A percentile compares a stretch with the other conserved stretches of the same genome.
Evolutionary conservation across 53 echinoderm and acorn worm species (phyloP).

Genomic region (Echinometra lucunter): DNA sequence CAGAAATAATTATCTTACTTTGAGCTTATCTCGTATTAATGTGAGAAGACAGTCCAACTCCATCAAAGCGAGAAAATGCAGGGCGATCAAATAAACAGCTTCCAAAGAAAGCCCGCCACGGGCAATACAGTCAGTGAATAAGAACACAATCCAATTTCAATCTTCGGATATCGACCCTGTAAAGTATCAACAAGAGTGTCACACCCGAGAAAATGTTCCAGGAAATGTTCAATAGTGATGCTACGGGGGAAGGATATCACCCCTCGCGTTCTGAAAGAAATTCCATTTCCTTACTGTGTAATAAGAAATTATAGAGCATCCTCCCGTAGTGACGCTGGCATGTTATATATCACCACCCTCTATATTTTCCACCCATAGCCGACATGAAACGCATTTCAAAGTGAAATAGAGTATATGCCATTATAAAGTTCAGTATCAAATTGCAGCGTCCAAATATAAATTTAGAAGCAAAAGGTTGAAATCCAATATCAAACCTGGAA

Average conservation of each 20-base stretch:
- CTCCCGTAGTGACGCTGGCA: not conserved
- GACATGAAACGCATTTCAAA: not conserved
- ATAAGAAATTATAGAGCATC: slow-evolving; percentile 11
- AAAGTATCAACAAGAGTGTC: slow-evolving; percentile 3
- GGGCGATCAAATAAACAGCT: not conserved
- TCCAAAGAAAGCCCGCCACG: not conserved
- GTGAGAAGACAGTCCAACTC: not conserved
- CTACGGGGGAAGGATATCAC: slow-evolving; percentile 26
- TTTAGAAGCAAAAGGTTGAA: not conserved
- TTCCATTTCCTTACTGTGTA: slow-evolving; percentile 33
- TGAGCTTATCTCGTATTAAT: not conserved
- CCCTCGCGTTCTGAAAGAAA: slow-evolving; percentile 12
- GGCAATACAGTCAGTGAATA: slow-evolving; percentile 27
- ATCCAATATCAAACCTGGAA: not conserved
- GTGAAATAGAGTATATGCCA: not conserved
- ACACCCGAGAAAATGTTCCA: not conserved
- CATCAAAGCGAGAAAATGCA: slow-evolving; percentile 10
- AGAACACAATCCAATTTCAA: slow-evolving; percentile 39
- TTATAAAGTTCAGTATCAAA: not conserved
- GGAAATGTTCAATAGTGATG: not conserved
- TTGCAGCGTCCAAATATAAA: not conserved
- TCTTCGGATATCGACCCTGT: not conserved
- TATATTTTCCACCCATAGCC: not conserved
- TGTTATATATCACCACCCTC: not conserved
- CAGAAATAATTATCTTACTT: not conserved